Percentiles rank a stretch among this genome's conserved stretches.
phyloP scores from a whole-genome alignment of 2,888 invertebrate genomes.

The Euplagia quadripunctaria region DNA sequence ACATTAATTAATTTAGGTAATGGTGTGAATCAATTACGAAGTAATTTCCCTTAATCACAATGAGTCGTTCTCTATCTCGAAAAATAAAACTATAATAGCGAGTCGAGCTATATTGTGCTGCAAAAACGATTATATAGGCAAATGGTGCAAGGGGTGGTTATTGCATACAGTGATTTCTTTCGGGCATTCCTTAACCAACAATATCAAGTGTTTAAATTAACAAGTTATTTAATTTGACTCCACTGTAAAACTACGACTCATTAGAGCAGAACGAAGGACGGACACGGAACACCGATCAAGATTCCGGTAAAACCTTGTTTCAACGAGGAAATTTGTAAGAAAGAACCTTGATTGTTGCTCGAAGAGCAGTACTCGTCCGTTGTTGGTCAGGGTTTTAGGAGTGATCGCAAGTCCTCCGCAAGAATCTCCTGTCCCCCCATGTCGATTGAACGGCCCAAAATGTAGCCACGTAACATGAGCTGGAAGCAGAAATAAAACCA shows the following conservation, averaged over 20 bases:
- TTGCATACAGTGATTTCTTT: background rate
- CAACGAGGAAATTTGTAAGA: background rate
- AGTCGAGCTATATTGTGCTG: too few species aligned
- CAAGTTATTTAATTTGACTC: background rate
- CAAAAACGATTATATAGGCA: too few species aligned
- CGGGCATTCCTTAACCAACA: background rate
- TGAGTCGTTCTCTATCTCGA: too few species aligned
- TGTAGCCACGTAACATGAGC: too few species aligned
- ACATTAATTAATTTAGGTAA: too few species aligned
- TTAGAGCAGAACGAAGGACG: background rate
- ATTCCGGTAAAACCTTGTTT: background rate
- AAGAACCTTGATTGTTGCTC: background rate
- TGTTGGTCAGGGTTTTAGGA: background rate
- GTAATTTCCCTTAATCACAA: too few species aligned
- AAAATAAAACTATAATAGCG: too few species aligned
- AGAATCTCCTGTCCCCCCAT: too few species aligned
- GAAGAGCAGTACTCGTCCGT: background rate
- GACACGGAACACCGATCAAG: background rate
- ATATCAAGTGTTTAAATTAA: background rate
- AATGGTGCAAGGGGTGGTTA: too few species aligned
- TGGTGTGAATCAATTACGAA: too few species aligned
- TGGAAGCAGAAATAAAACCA: too few species aligned
- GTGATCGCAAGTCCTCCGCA: background rate
- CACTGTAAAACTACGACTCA: background rate
- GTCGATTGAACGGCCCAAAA: too few species aligned